Percentiles rank a stretch among this genome's conserved stretches.
phyloP scores from a whole-genome alignment of 1,140 invertebrate species.

The Drosophila repleta region DNA sequence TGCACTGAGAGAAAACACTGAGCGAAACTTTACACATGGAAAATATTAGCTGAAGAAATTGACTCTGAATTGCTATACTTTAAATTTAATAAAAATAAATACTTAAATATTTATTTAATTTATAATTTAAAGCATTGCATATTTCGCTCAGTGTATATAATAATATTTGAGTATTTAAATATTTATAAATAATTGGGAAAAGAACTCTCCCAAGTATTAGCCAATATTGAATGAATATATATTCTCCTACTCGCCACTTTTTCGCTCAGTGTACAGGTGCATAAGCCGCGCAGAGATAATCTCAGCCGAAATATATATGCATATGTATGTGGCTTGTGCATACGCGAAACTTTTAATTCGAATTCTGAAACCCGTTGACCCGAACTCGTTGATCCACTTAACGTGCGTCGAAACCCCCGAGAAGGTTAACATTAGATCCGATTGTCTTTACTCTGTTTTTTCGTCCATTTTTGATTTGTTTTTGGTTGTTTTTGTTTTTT shows the following conservation, averaged over 20 bases:
- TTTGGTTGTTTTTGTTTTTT: not conserved
- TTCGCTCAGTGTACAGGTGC: conserved; percentile 25
- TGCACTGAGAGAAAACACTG: conserved; percentile 24
- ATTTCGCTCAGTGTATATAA: too few species aligned
- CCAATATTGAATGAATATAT: too few species aligned
- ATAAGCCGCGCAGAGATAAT: conserved; percentile 24
- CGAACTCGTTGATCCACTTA: conserved; percentile 48
- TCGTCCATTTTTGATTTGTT: not conserved
- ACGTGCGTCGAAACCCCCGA: conserved; percentile 6
- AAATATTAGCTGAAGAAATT: too few species aligned
- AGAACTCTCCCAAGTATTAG: too few species aligned
- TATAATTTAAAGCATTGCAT: too few species aligned
- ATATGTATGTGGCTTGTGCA: conserved; percentile 5
- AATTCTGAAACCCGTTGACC: conserved; percentile 55
- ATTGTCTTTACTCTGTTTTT: not conserved
- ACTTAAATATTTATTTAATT: too few species aligned
- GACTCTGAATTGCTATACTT: too few species aligned
- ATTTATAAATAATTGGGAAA: too few species aligned
- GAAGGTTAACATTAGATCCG: conserved; percentile 34
- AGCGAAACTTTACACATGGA: too few species aligned
- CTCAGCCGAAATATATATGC: conserved; percentile 1
- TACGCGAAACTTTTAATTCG: conserved; percentile 10
- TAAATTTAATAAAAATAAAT: too few species aligned
- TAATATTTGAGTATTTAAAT: too few species aligned
- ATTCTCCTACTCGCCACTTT: not conserved